Evolutionary conservation across 2,113 vertebrate species (phyloP).

Genomic region (Axis porcinus): DNA sequence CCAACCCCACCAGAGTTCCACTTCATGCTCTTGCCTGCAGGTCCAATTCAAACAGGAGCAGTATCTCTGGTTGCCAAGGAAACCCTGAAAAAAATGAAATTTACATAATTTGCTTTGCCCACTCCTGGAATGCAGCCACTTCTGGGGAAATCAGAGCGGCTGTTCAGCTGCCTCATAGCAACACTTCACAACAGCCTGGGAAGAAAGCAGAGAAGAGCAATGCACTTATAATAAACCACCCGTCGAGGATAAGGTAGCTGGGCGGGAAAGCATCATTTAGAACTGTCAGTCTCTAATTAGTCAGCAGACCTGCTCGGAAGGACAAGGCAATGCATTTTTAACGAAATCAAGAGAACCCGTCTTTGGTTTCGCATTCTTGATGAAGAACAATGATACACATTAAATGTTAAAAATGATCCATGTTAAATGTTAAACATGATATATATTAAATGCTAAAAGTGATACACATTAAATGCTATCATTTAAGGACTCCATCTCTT

Average conservation of each 20-base stretch:
- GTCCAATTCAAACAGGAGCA: not conserved
- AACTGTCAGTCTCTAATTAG: not conserved
- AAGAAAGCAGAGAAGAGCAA: not conserved
- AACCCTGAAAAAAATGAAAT: not conserved
- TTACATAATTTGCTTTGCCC: slow-evolving; percentile 57
- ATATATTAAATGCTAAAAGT: not conserved
- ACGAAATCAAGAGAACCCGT: not conserved
- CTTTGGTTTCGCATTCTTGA: not conserved
- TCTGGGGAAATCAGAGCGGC: slow-evolving; percentile 24
- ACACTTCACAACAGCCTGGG: slow-evolving; percentile 35
- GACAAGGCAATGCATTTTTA: not conserved
- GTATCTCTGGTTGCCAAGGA: slow-evolving; percentile 53
- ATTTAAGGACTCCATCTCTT: not conserved
- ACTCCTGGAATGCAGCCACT: slow-evolving; percentile 57
- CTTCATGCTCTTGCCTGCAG: not conserved
- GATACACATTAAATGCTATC: not conserved
- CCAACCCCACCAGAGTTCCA: not conserved
- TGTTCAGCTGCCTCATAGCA: not conserved
- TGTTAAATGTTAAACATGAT: not conserved
- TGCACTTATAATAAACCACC: not conserved
- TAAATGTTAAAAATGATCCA: not conserved
- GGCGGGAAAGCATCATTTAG: not conserved
- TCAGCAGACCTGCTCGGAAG: not conserved
- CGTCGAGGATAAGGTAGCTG: not conserved
- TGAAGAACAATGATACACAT: not conserved